phyloP scores from a whole-genome alignment of 2,113 vertebrate genomes.

The Progne subis region DNA sequence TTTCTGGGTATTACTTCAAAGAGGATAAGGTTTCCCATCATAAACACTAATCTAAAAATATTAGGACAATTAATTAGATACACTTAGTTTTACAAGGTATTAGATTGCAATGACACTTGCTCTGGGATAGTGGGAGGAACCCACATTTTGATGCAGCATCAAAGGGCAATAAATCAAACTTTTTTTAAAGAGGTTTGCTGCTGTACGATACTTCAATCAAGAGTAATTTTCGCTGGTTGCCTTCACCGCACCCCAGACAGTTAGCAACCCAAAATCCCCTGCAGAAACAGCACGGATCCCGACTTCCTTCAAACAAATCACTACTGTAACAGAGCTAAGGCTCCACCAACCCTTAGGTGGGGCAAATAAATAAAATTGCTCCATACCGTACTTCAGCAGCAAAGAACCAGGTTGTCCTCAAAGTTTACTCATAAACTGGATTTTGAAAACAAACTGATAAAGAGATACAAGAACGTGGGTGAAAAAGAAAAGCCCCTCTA shows the following conservation, averaged over 20 bases:
- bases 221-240: not conserved
- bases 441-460: not conserved
- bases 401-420: not conserved
- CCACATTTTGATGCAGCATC: slow-evolving; percentile 41
- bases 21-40: slow-evolving; percentile 76
- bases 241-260: not conserved
- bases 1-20: slow-evolving; percentile 85
- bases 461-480: not conserved
- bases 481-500: not conserved
- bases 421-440: not conserved
- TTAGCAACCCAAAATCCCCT: not conserved
- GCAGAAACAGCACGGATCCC: not conserved
- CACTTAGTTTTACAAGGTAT: slow-evolving; percentile 84
- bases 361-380: not conserved
- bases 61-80: slow-evolving; percentile 87
- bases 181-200: not conserved
- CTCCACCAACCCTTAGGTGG: not conserved
- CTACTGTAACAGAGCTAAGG: not conserved
- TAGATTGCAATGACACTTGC: slow-evolving; percentile 75
- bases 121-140: slow-evolving; percentile 36
- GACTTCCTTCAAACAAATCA: not conserved
- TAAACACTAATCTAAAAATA: slow-evolving; percentile 80
- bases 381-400: not conserved
- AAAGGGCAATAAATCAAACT: slow-evolving; percentile 53
- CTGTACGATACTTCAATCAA: not conserved